A percentile compares a stretch with the other conserved stretches of the same genome.
phyloP scores from a whole-genome alignment of 2,113 vertebrate genomes.

The Physeter macrocephalus region DNA sequence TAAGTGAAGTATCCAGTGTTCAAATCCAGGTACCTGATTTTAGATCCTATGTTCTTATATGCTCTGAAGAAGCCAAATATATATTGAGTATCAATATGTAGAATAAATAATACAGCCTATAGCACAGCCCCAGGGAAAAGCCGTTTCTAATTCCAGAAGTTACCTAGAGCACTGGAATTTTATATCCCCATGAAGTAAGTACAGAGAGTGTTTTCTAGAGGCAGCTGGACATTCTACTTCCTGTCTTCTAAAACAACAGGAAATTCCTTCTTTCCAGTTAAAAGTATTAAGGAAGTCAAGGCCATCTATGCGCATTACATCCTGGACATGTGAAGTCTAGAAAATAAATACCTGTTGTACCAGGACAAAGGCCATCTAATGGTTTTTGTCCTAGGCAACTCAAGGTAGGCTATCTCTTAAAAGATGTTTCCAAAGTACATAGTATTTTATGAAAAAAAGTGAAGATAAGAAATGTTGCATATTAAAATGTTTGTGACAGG shows the following conservation, averaged over 20 bases:
- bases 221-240: not conserved
- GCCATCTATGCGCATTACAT: not conserved
- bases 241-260: not conserved
- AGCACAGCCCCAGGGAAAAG: not conserved
- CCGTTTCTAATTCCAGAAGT: not conserved
- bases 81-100: not conserved
- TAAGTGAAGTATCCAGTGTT: not conserved
- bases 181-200: not conserved
- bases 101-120: not conserved
- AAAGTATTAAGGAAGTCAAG: not conserved
- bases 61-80: not conserved
- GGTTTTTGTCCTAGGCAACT: not conserved
- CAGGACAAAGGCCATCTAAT: not conserved
- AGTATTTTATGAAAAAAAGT: conserved; percentile 2
- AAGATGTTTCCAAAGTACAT: not conserved
- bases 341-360: not conserved
- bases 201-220: not conserved
- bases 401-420: not conserved
- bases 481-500: conserved; percentile 53
- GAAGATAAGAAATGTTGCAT: conserved; percentile 5
- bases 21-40: not conserved
- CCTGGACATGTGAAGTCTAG: not conserved
- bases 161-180: not conserved
- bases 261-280: not conserved
- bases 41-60: not conserved